Percentiles rank a stretch among this genome's conserved stretches.
Conservation (phyloP, 2,113 vertebrate genomes). For the Chionodraco myersi region DNA sequence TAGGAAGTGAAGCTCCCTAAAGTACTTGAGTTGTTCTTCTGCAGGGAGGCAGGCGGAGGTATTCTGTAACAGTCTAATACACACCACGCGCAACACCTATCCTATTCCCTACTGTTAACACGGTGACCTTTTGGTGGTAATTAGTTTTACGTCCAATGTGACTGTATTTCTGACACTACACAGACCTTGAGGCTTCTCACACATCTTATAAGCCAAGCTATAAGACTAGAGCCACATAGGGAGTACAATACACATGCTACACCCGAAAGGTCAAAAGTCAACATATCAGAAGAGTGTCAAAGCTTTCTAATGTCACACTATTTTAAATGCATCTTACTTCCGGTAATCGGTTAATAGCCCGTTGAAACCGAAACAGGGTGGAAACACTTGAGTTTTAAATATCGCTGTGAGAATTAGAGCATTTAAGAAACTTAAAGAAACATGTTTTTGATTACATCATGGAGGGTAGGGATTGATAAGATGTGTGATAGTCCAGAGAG, state of each 20-base stretch:
- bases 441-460: not conserved
- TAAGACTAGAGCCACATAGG: constrained; percentile 32
- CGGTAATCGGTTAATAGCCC: not conserved
- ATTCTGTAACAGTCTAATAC: not conserved
- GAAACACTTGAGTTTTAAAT: not conserved
- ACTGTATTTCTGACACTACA: constrained; percentile 50
- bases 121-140: constrained; percentile 53
- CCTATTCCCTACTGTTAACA: constrained; percentile 19
- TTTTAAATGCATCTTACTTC: not conserved
- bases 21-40: constrained; percentile 22
- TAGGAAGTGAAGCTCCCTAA: constrained; percentile 46
- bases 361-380: no score
- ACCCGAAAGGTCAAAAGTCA: constrained; percentile 34
- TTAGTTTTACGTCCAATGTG: constrained; percentile 52
- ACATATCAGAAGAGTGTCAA: constrained; percentile 12
- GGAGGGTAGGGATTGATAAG: not conserved
- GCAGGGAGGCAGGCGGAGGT: not conserved
- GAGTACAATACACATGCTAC: constrained; percentile 20
- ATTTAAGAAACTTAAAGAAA: not conserved
- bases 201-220: constrained; percentile 52
- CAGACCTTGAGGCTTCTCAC: constrained; percentile 37
- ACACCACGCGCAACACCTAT: not conserved
- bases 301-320: not conserved
- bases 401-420: not conserved
- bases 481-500: not conserved